phyloP scores from a whole-genome alignment of 2,888 invertebrate genomes.

The Trissonchulus sp. region DNA sequence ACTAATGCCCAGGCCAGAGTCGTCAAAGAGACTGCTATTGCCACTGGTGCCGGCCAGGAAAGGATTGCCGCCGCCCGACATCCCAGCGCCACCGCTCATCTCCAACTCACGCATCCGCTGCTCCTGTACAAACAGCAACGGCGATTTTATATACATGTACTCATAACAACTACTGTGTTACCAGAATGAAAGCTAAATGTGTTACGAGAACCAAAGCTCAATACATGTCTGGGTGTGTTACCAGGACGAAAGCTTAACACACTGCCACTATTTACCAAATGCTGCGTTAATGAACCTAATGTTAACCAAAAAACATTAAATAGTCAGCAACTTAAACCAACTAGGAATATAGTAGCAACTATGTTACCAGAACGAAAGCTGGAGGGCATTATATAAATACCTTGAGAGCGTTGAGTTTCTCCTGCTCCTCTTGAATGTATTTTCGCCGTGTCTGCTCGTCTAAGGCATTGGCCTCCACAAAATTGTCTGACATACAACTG shows the following conservation, averaged over 20 bases:
- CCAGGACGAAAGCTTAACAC: no score
- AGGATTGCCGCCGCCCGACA: not conserved
- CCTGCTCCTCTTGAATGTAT: constrained; percentile 89
- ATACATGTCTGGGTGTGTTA: no score
- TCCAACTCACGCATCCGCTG: constrained; percentile 58
- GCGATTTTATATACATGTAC: constrained; percentile 14
- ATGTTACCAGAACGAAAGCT: no score
- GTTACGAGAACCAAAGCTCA: no score
- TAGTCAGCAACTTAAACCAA: no score
- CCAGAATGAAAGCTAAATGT: constrained; percentile 31
- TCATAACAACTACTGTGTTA: constrained; percentile 28
- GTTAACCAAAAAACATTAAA: no score
- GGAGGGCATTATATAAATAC: constrained; percentile 56
- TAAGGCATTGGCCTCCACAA: constrained; percentile 56
- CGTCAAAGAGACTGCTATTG: not conserved
- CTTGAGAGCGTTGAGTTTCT: constrained; percentile 89
- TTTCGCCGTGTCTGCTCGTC: constrained; percentile 78
- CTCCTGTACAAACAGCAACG: constrained; percentile 35
- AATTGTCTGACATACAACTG: not conserved
- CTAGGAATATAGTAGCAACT: no score
- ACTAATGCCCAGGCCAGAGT: no score
- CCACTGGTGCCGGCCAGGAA: not conserved
- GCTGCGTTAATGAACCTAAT: no score
- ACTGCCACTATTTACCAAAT: no score
- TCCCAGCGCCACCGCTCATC: not conserved